Conservation (phyloP, 2,113 vertebrate genomes). For the Megalops atlanticus region DNA sequence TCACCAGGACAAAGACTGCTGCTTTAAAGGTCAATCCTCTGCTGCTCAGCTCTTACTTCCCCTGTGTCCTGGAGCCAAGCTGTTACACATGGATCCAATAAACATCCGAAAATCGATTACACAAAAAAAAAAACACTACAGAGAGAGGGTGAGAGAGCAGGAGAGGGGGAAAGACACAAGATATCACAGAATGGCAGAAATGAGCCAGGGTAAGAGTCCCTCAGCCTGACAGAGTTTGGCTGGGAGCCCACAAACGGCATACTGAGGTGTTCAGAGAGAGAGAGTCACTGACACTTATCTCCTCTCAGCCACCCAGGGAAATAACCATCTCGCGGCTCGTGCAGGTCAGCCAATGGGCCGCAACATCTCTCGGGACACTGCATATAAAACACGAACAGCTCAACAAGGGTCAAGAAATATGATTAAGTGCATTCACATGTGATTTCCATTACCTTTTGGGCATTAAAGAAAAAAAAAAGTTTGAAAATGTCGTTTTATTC, state of each 20-base stretch:
- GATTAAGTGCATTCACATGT: conserved; percentile 25
- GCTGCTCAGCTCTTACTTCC: conserved; percentile 17
- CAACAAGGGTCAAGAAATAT: background rate
- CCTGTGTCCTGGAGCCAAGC: conserved; percentile 27
- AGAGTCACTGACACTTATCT: background rate
- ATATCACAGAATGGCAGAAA: background rate
- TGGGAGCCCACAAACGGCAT: background rate
- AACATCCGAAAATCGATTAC: conserved; percentile 26
- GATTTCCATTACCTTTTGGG: conserved; percentile 13
- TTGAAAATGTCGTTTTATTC: background rate
- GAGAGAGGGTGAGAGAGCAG: background rate
- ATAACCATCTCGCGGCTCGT: background rate
- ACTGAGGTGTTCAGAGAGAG: background rate
- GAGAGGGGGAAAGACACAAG: background rate
- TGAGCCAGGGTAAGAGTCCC: background rate
- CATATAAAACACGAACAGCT: background rate
- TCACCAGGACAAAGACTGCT: background rate
- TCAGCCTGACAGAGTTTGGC: background rate
- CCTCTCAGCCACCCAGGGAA: background rate
- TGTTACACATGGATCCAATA: conserved; percentile 49
- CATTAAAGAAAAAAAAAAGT: background rate
- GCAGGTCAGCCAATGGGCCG: background rate
- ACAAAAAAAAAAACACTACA: background rate
- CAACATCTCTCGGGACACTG: background rate
- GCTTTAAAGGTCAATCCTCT: conserved; percentile 37